phyloP scores from a whole-genome alignment of 92 coral and sea anemone species.

The Palythoa caribaeorum region DNA sequence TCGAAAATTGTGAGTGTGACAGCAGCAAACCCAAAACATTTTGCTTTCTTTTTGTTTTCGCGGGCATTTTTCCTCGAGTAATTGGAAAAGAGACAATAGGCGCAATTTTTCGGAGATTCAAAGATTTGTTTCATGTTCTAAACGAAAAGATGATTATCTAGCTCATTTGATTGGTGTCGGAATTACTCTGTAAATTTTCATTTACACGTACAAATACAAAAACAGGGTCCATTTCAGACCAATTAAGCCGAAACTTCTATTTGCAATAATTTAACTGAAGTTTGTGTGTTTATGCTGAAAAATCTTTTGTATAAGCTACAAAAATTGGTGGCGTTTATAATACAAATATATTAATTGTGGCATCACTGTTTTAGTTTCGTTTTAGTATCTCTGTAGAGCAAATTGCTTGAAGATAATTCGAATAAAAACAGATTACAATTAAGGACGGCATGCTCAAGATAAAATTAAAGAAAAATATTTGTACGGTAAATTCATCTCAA shows the following conservation, averaged over 20 bases:
- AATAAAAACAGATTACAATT: too few species aligned
- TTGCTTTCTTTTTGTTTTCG: neutral
- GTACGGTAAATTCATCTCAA: too few species aligned
- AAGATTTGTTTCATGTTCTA: slow-evolving; percentile 24
- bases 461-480: too few species aligned
- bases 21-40: neutral
- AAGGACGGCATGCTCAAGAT: too few species aligned
- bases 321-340: too few species aligned
- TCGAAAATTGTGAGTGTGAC: neutral
- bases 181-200: neutral
- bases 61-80: neutral
- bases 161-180: neutral
- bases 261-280: too few species aligned
- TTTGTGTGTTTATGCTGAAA: too few species aligned
- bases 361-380: too few species aligned
- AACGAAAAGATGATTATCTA: neutral
- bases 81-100: neutral
- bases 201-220: neutral
- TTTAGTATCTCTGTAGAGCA: too few species aligned
- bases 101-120: slow-evolving; percentile 11
- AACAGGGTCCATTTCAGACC: neutral
- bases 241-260: neutral
- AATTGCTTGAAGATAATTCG: too few species aligned
- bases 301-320: too few species aligned
- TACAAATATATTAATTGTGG: too few species aligned